Conservation (phyloP, 1,140 invertebrate genomes). For the Rhysida immarginata region DNA sequence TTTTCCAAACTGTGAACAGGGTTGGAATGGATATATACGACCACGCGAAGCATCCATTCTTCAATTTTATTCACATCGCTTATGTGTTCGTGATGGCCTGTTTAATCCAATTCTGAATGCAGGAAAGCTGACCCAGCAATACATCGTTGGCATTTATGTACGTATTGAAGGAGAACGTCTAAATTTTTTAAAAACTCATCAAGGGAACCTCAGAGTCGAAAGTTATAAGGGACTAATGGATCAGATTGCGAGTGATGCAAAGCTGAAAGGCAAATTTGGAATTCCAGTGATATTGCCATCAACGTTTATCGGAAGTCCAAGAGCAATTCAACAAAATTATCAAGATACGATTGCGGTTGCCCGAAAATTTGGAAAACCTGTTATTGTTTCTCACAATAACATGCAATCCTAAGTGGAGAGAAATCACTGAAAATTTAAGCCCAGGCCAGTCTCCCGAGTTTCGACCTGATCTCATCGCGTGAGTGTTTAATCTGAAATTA, state of each 20-base stretch:
- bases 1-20: not conserved
- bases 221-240: not conserved
- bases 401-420: constrained; percentile 34
- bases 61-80: not conserved
- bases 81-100: not conserved
- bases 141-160: not conserved
- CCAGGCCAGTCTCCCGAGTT: constrained; percentile 20
- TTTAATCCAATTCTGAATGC: not conserved
- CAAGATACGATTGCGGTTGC: not conserved
- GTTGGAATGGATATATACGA: not conserved
- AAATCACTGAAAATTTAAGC: constrained; percentile 27
- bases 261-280: too few relatives aligned
- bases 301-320: too few relatives aligned
- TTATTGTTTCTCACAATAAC: constrained; percentile 26
- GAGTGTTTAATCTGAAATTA: constrained; percentile 30
- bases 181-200: not conserved
- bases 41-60: not conserved
- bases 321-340: too few relatives aligned
- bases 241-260: too few relatives aligned
- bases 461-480: constrained; percentile 26
- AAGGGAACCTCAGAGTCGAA: not conserved
- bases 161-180: not conserved
- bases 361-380: not conserved
- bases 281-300: too few relatives aligned
- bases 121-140: not conserved